A percentile compares a stretch with the other conserved stretches of the same genome.
Conservation (phyloP, 2,888 invertebrate species). For the Steinernema hermaphroditum region DNA sequence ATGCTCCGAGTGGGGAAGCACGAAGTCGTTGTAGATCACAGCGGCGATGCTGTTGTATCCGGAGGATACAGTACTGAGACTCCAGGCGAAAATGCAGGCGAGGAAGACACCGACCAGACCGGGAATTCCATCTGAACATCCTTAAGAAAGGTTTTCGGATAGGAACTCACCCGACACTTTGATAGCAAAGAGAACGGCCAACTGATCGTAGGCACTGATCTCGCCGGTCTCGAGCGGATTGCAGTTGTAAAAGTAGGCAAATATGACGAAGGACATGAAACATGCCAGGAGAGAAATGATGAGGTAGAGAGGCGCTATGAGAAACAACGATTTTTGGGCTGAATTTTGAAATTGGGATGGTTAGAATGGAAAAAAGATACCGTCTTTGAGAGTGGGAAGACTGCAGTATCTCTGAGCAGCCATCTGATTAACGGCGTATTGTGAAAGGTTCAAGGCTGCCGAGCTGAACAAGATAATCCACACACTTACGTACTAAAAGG, state of each 20-base stretch:
- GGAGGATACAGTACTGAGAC: constrained; percentile 54
- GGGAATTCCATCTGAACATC: constrained; percentile 36
- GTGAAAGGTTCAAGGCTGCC: constrained; percentile 52
- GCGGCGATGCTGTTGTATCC: constrained; percentile 59
- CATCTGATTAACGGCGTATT: constrained; percentile 52
- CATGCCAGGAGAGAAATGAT: constrained; percentile 32
- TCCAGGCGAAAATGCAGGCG: constrained; percentile 57
- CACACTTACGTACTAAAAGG: constrained; percentile 48
- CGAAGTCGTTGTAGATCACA: constrained; percentile 57
- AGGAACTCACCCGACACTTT: constrained; percentile 31
- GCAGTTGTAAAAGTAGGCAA: constrained; percentile 55
- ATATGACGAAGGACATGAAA: constrained; percentile 52
- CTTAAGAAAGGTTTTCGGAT: too few species aligned
- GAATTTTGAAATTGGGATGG: neutral
- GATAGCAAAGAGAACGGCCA: constrained; percentile 52
- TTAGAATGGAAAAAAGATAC: neutral
- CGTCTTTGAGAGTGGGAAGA: constrained; percentile 48
- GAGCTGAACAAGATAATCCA: constrained; percentile 54
- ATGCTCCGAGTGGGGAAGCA: constrained; percentile 43
- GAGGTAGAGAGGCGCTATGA: constrained; percentile 35
- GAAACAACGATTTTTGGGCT: constrained; percentile 4
- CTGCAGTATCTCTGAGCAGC: constrained; percentile 54
- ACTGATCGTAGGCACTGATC: constrained; percentile 50
- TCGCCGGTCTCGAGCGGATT: constrained; percentile 53
- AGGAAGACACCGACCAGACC: constrained; percentile 58